Evolutionary conservation across 2,113 vertebrate species (phyloP).

Genomic region (Chloropsis cyanopogon): DNA sequence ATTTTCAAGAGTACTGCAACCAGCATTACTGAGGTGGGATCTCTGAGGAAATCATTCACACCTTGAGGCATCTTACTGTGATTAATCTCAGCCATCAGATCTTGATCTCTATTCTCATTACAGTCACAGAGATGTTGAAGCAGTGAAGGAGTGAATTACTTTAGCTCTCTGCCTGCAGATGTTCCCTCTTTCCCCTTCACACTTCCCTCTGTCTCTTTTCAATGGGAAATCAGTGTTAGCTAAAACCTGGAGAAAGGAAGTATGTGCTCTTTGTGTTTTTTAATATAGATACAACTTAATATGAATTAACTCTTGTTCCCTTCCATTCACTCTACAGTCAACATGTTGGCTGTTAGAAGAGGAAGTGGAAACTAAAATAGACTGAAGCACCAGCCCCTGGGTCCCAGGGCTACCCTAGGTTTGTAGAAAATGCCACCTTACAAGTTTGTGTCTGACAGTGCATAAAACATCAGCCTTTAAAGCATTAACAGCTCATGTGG

Average conservation of each 20-base stretch:
- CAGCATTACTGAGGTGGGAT: neutral
- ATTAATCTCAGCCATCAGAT: neutral
- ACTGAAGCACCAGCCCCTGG: neutral
- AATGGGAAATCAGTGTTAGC: neutral
- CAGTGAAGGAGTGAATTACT: neutral
- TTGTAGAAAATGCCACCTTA: neutral
- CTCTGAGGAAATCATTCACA: neutral
- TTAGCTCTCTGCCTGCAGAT: neutral
- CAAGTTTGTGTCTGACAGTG: neutral
- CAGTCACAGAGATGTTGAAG: neutral
- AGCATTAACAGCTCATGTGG: neutral
- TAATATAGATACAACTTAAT: neutral
- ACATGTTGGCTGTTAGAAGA: neutral
- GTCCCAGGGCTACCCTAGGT: neutral
- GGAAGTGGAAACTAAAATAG: neutral
- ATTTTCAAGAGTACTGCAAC: neutral
- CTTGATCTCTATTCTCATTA: neutral
- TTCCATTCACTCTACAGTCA: neutral
- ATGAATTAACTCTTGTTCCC: neutral
- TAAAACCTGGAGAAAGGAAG: neutral
- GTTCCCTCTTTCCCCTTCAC: neutral
- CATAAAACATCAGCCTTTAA: neutral
- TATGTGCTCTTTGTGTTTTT: neutral
- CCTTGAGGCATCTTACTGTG: neutral
- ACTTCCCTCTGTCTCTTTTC: neutral